These are phyloP conservation scores for Drosophila acutilabella DNA, from an alignment of 2,888 invertebrate genomes.

Conservation along the genomic window DNA sequence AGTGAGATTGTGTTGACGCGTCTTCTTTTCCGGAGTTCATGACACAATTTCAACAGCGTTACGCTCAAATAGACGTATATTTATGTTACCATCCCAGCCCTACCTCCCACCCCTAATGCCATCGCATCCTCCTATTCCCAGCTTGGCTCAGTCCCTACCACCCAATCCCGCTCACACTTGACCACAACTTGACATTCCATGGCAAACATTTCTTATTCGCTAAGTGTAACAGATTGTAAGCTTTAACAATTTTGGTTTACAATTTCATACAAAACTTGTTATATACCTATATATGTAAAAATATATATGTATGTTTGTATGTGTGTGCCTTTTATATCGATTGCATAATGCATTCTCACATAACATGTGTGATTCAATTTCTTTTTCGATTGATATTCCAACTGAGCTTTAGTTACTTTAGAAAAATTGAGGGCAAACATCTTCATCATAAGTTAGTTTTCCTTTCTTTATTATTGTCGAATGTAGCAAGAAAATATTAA, in stretches of 20 bases:
- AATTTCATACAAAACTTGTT: constrained; percentile 3
- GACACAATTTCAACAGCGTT: constrained; percentile 75
- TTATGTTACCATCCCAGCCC: constrained; percentile 41
- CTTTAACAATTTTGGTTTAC: constrained; percentile 18
- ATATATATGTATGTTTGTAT: background rate
- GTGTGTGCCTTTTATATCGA: background rate
- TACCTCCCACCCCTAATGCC: background rate
- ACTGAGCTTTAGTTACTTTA: too few species aligned
- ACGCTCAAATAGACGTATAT: constrained; percentile 65
- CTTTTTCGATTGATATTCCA: too few species aligned
- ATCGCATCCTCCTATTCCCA: background rate
- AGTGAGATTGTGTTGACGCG: constrained; percentile 54
- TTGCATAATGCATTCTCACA: background rate
- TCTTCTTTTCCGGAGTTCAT: constrained; percentile 73
- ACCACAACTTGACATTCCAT: constrained; percentile 6
- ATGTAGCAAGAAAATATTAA: too few species aligned
- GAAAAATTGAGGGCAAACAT: too few species aligned
- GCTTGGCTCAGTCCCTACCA: background rate
- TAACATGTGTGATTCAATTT: too few species aligned
- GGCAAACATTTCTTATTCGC: constrained; percentile 35
- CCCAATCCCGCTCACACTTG: background rate
- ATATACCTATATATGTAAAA: background rate
- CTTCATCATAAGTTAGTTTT: too few species aligned
- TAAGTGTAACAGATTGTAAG: constrained; percentile 31
- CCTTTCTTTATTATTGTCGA: too few species aligned